Conservation (phyloP, 2,797 vertebrate genomes). For the Mus minutoides region DNA sequence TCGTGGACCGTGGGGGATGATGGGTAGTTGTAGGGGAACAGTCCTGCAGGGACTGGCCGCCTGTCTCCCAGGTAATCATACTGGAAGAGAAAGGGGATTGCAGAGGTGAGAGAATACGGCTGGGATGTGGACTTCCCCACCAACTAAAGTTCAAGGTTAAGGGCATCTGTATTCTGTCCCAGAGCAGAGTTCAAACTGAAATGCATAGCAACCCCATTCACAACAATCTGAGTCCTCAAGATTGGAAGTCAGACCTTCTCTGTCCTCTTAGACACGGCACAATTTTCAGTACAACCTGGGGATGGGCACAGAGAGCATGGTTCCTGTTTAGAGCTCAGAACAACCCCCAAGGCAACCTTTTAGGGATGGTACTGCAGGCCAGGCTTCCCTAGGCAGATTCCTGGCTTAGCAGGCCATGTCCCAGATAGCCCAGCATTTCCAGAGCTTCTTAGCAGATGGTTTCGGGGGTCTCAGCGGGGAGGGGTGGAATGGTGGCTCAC, state of each 20-base stretch:
- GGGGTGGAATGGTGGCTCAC: conserved; percentile 79
- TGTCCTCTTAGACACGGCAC: not conserved
- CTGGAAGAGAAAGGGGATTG: conserved; percentile 87
- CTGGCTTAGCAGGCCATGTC: not conserved
- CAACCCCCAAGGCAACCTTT: not conserved
- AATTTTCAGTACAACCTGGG: not conserved
- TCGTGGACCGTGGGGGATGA: conserved; percentile 94
- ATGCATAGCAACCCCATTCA: not conserved
- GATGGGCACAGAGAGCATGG: not conserved
- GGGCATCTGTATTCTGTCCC: not conserved
- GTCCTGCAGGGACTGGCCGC: conserved; percentile 91
- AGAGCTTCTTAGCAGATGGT: not conserved
- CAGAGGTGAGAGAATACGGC: conserved; percentile 65
- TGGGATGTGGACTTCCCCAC: conserved; percentile 41
- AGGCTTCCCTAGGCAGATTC: not conserved
- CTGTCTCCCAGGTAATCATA: conserved; percentile 96
- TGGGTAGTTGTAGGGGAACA: conserved; percentile 95
- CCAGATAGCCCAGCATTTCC: not conserved
- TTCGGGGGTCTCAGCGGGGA: fast-evolving
- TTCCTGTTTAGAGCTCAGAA: not conserved
- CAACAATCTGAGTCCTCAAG: not conserved
- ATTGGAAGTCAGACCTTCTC: not conserved
- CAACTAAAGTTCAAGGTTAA: conserved; percentile 28
- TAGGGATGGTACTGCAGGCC: not conserved
- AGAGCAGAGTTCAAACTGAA: conserved; percentile 1